Conservation (phyloP, 2,113 vertebrate genomes). For the Mirza zaza region DNA sequence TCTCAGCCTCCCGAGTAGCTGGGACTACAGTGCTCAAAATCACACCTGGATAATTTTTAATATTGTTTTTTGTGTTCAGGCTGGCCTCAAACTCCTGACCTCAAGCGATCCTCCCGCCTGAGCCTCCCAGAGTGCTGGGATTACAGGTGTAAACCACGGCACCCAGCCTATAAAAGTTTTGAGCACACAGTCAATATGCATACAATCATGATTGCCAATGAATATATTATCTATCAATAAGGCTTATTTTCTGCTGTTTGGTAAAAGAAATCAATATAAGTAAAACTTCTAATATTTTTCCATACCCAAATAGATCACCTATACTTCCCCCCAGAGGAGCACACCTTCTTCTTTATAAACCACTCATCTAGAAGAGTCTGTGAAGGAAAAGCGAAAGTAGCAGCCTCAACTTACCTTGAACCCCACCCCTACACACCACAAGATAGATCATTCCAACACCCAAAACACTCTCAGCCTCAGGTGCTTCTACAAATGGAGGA, state of each 20-base stretch:
- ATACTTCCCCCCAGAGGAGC: too few relatives aligned
- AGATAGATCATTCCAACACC: background rate
- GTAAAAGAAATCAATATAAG: background rate
- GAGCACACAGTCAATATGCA: accelerated
- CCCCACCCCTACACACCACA: accelerated
- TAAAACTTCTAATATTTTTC: background rate
- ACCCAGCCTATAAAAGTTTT: background rate
- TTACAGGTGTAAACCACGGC: too few relatives aligned
- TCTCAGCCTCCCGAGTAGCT: too few relatives aligned
- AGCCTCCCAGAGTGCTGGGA: too few relatives aligned
- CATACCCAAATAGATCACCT: accelerated
- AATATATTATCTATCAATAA: accelerated
- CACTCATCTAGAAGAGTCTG: background rate
- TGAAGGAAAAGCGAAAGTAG: background rate
- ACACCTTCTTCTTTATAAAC: background rate
- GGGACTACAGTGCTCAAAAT: too few relatives aligned
- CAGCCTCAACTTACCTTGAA: accelerated
- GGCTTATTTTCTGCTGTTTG: background rate
- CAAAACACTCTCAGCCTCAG: background rate
- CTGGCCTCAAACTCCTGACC: too few relatives aligned
- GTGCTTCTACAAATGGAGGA: background rate
- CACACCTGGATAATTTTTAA: too few relatives aligned
- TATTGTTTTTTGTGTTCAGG: too few relatives aligned
- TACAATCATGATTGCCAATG: accelerated
- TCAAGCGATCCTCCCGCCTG: too few relatives aligned